phyloP scores from a whole-genome alignment of 2,113 vertebrate species.

The Actenoides lindsayi region DNA sequence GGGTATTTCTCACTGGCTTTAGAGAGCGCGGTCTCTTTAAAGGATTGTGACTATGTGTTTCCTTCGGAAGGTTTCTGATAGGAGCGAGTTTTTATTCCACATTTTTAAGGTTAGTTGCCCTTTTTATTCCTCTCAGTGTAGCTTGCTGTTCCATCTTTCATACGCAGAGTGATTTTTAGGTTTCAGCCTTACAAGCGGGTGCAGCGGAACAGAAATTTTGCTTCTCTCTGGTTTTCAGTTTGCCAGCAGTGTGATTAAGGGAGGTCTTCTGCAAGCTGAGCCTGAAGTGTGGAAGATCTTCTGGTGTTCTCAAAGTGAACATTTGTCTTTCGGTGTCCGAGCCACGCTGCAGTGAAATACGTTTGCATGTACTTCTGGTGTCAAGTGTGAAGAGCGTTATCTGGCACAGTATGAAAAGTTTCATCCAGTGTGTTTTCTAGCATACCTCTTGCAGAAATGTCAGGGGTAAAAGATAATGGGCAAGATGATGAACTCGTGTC shows the following conservation, averaged over 20 bases:
- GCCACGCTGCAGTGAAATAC: background rate
- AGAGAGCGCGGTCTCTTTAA: background rate
- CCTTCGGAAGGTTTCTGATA: background rate
- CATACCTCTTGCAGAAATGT: background rate
- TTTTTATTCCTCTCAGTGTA: slow-evolving; percentile 44
- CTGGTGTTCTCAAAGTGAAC: background rate
- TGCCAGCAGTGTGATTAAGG: background rate
- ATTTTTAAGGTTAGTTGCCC: slow-evolving; percentile 42
- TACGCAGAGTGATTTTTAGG: background rate
- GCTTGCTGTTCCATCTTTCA: background rate
- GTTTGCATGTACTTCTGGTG: background rate
- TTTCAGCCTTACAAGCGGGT: slow-evolving; percentile 1
- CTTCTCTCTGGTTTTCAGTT: slow-evolving; percentile 23
- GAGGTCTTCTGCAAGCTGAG: slow-evolving; percentile 27
- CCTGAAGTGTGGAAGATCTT: slow-evolving; percentile 2
- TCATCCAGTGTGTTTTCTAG: background rate
- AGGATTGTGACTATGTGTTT: background rate
- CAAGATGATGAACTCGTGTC: background rate
- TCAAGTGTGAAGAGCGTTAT: background rate
- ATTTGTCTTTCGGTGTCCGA: background rate
- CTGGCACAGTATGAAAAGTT: background rate
- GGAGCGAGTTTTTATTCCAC: background rate
- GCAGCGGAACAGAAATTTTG: slow-evolving; percentile 31
- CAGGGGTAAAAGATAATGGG: background rate
- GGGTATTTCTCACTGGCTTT: background rate